Percentiles rank a stretch among this genome's conserved stretches.
These are phyloP conservation scores for Dicycla oo DNA, from an alignment of 2,888 invertebrate genomes.

Conservation along the genomic window DNA sequence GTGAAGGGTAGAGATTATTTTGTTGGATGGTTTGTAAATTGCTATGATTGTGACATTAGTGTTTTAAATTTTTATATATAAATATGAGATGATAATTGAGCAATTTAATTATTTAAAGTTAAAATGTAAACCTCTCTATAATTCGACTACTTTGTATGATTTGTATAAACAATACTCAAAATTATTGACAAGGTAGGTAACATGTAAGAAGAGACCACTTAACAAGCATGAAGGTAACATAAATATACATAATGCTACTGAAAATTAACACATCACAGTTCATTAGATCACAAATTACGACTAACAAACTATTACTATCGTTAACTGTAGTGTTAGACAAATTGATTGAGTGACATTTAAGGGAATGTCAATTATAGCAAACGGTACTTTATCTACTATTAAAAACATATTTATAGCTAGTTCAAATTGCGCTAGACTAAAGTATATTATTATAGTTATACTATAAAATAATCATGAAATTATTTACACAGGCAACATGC, in stretches of 20 bases:
- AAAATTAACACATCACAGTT: neutral
- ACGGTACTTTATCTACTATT: too few relatives aligned
- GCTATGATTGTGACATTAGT: neutral
- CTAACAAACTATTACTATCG: neutral
- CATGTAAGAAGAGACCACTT: too few relatives aligned
- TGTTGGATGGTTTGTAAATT: slow-evolving; percentile 9
- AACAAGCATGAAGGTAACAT: neutral
- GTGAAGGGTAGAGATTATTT: slow-evolving; percentile 13
- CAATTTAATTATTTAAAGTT: slow-evolving; percentile 1
- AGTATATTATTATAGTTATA: neutral
- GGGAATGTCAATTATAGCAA: too few relatives aligned
- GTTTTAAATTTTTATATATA: neutral
- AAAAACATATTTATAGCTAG: neutral
- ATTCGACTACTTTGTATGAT: neutral
- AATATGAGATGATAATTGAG: neutral
- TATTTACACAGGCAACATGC: slow-evolving; percentile 3
- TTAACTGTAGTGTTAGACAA: too few relatives aligned
- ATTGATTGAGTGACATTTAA: too few relatives aligned
- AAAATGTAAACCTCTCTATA: neutral
- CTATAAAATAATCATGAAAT: neutral
- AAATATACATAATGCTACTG: neutral
- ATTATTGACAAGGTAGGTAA: too few relatives aligned
- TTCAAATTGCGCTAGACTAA: slow-evolving; percentile 7
- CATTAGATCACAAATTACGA: slow-evolving; percentile 20
- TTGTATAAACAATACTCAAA: neutral